Evolutionary conservation across 1,140 invertebrate genomes (phyloP), one percentile per base, ranked within the genome.

Genomic region (Ctenoplectra terminalis): DNA sequence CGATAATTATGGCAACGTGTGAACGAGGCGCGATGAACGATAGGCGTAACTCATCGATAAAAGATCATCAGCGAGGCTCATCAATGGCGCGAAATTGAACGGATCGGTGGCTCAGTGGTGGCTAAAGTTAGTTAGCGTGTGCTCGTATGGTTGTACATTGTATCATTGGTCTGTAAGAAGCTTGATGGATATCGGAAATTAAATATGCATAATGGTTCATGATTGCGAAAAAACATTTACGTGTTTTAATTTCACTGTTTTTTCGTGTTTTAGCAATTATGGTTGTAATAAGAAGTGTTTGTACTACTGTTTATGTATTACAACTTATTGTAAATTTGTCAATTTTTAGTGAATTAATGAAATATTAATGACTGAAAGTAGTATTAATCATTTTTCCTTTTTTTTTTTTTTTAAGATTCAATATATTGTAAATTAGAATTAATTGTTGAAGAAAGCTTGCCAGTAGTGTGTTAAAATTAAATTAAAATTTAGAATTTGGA

Each of bases 11-110:
- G 58, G 58, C 58, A 31, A 60, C 60, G 34, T 37, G 31, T 7
- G 60, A 37, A 37, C 60, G 60, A 15, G 60, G 34, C n/a, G 31
- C 60, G 60, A 63, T 63, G 60, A n/a, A 37, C 20, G 60, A 34
- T 37, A 63, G 54, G 54, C 54, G 54, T 29, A 63, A 63, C 34
- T 63, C 34, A 63, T 63, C 60, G 37, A 63, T 63, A 63, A 37
- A 63, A 63, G 60, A 20, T 63, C 60, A 63, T 63, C 60, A 63
- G 37, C 60, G 60, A 7, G 60, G 31, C 31, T 63, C 31, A 37
- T 63, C 60, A 63, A 63, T 63, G 60, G 34, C 31, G 60, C 20
- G 60, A 63, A 63, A 63, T 63, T 63, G 60, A 63, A 63, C 60
- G 60, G 20, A 5, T 8, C 20, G 8, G 29, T 29, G 7, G 20